Conservation (phyloP, 2,113 vertebrate genomes). For the Phylloscopus trochilus region DNA sequence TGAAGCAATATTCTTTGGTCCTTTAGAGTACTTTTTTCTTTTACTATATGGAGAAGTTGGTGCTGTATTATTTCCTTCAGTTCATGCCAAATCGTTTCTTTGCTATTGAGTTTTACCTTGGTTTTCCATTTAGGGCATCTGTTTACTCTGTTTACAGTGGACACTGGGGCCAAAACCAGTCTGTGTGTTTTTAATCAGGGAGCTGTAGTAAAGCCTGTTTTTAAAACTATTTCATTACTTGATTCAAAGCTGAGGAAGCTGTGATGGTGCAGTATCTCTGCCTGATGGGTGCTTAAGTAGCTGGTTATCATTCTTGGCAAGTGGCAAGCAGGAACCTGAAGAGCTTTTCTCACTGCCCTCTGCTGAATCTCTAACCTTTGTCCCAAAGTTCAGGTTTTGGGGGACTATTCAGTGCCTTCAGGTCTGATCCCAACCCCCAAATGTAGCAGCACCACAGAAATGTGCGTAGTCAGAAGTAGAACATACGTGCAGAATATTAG, state of each 20-base stretch:
- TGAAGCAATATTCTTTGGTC: background rate
- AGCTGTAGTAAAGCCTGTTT: background rate
- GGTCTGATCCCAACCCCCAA: background rate
- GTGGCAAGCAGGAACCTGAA: background rate
- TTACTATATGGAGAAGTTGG: background rate
- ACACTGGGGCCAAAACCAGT: background rate
- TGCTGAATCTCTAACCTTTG: background rate
- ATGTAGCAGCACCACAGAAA: background rate
- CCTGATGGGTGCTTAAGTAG: background rate
- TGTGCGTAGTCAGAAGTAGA: background rate
- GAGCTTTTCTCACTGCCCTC: background rate
- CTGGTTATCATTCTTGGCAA: background rate
- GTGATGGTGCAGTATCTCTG: background rate
- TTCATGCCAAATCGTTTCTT: background rate
- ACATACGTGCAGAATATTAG: background rate
- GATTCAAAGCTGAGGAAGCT: background rate
- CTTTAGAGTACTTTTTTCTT: background rate
- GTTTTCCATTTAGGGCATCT: background rate
- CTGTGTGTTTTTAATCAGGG: background rate
- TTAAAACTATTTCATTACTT: background rate
- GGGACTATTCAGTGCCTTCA: background rate
- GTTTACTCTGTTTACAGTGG: background rate
- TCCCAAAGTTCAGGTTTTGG: background rate
- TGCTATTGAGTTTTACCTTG: background rate
- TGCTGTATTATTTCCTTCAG: background rate